Evolutionary conservation across 2,113 vertebrate species (phyloP), one percentile per base, ranked within the genome.

Genomic region (Ammospiza nelsoni): DNA sequence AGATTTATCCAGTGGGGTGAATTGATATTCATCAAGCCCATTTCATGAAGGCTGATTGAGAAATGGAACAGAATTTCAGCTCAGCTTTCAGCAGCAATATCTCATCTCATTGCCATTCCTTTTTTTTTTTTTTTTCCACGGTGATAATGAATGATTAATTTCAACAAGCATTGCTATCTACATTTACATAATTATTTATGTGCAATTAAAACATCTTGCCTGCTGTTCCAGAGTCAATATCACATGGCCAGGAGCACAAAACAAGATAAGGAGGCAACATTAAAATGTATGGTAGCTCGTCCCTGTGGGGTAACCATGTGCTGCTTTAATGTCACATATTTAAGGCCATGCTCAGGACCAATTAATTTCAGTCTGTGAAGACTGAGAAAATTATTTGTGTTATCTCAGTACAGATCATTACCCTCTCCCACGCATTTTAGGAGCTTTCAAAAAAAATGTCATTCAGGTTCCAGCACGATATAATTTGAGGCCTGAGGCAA

Each of bases 161-260:
- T 83, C 71, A 87, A 63, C 63, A 54, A 62, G 59, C 43, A 6
- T 61, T 18, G 44, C 77, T 75, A 12, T 19, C 39, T 43, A 12
- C 57, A 86, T 92, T 73, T 87, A 11, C 89, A 83, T 95, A 89
- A 94, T 77, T 82, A 82, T 87, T 96, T 90, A 71, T 28, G 31
- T 68, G 25, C 51, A 87, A 95, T 92, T 95, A 94, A 94, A 92
- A 48, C n/a, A 19, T 51, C 89, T 78, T 71, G 49, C 57, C 54
- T 82, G 59, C 84, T 58, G 25, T 72, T 79, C 75, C 81, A 82
- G 67, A 73, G 69, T 41, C 67, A 49, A 4, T 41, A 48, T 55
- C 74, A 82, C 1, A 0, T 62, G 58, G 61, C 20, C 82, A 77
- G 84, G 66, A 57, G 41, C 27, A 84, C 12, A 69, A 84, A 89